A percentile compares a stretch with the other conserved stretches of the same genome.
phyloP scores from a whole-genome alignment of 2,888 invertebrate genomes.

The Diaphora mendica region DNA sequence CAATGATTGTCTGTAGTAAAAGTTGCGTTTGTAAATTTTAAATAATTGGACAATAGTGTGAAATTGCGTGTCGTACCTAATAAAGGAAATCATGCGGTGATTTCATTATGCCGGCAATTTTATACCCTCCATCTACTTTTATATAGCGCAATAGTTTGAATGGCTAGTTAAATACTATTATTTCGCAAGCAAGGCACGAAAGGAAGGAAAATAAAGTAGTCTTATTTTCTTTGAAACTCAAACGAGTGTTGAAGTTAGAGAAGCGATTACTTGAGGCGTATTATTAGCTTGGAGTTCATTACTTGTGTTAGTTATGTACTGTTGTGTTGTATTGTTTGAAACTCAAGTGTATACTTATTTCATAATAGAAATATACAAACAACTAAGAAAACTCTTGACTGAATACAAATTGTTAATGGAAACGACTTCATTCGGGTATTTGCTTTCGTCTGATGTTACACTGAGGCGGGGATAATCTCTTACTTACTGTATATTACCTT shows the following conservation, averaged over 20 bases:
- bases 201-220: conserved; percentile 19
- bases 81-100: conserved; percentile 46
- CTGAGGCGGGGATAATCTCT: neutral
- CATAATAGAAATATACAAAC: neutral
- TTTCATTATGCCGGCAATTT: conserved; percentile 37
- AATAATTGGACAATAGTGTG: conserved; percentile 52
- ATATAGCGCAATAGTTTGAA: conserved; percentile 37
- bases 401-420: neutral
- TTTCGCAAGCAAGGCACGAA: conserved; percentile 24
- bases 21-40: conserved; percentile 49
- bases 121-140: conserved; percentile 36
- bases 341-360: neutral
- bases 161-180: conserved; percentile 35
- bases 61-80: conserved; percentile 41
- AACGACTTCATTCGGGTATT: neutral
- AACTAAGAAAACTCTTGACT: neutral
- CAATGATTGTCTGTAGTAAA: conserved; percentile 26
- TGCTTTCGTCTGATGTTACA: neutral
- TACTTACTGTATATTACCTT: neutral
- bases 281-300: conserved; percentile 19
- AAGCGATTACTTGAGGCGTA: conserved; percentile 21
- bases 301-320: conserved; percentile 12
- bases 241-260: conserved; percentile 16
- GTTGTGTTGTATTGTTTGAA: conserved; percentile 6
- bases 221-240: conserved; percentile 24